Percentiles rank a stretch among this genome's conserved stretches.
Evolutionary conservation across 1,140 invertebrate genomes (phyloP).

Genomic region (Helicoverpa armigera): DNA sequence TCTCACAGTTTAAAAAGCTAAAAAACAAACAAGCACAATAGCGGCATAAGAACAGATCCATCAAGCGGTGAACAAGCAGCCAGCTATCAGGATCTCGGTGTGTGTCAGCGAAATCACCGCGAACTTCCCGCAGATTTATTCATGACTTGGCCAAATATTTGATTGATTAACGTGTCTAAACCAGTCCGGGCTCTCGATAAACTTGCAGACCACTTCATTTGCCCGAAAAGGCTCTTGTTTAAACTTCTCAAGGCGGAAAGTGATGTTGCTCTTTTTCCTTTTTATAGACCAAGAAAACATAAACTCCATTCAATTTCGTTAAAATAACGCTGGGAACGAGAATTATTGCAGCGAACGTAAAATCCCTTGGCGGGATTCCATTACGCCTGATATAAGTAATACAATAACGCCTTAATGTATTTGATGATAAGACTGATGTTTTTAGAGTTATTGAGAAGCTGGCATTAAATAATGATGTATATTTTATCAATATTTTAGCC

Average conservation of each 20-base stretch:
- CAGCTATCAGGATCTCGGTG: slow-evolving; percentile 36
- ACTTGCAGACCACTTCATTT: slow-evolving; percentile 78
- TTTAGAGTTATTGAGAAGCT: not conserved
- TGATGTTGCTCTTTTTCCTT: slow-evolving; percentile 69
- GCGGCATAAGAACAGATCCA: slow-evolving; percentile 21
- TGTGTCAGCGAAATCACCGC: slow-evolving; percentile 54
- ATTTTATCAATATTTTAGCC: not conserved
- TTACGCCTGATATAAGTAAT: slow-evolving; percentile 37
- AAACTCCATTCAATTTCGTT: slow-evolving; percentile 63
- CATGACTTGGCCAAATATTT: slow-evolving; percentile 79
- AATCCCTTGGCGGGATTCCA: slow-evolving; percentile 38
- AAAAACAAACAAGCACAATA: slow-evolving; percentile 13
- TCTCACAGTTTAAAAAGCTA: not conserved
- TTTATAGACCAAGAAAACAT: slow-evolving; percentile 49
- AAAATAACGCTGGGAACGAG: slow-evolving; percentile 57
- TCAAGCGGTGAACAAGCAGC: slow-evolving; percentile 33
- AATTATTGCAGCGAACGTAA: slow-evolving; percentile 59
- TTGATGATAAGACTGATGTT: slow-evolving; percentile 16
- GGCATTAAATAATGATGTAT: not conserved
- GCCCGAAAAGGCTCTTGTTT: slow-evolving; percentile 73
- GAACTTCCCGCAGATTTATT: slow-evolving; percentile 72
- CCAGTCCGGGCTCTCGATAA: slow-evolving; percentile 72
- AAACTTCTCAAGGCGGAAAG: slow-evolving; percentile 61
- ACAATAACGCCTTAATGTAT: slow-evolving; percentile 38
- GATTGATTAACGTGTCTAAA: slow-evolving; percentile 78